Conservation (phyloP, 2,797 vertebrate genomes). For the Lemur catta region DNA sequence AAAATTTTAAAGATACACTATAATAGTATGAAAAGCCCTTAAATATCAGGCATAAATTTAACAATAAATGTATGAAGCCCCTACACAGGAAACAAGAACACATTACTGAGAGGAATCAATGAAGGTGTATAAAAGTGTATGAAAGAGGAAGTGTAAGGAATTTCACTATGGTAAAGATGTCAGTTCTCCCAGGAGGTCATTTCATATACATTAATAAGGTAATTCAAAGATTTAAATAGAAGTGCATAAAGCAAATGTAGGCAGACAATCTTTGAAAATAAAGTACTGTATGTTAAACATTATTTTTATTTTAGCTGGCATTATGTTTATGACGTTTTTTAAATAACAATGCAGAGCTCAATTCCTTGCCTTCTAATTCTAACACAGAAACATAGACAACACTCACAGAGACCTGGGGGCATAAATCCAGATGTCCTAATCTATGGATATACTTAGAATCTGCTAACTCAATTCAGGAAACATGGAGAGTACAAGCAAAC, state of each 20-base stretch:
- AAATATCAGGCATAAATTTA: background rate
- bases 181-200: background rate
- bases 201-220: background rate
- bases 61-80: background rate
- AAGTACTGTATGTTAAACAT: background rate
- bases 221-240: constrained; percentile 20
- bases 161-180: background rate
- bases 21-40: background rate
- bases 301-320: background rate
- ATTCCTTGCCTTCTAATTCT: background rate
- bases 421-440: background rate
- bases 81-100: background rate
- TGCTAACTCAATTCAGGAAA: background rate
- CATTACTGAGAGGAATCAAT: background rate
- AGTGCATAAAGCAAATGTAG: background rate
- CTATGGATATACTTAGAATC: background rate
- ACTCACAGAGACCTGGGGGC: background rate
- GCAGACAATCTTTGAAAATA: background rate
- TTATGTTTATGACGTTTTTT: background rate
- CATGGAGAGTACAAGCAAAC: background rate
- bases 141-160: background rate
- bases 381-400: background rate
- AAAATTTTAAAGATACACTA: background rate
- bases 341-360: background rate
- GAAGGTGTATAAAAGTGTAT: background rate